Conservation (phyloP, 2,113 vertebrate genomes). For the Strix uralensis region DNA sequence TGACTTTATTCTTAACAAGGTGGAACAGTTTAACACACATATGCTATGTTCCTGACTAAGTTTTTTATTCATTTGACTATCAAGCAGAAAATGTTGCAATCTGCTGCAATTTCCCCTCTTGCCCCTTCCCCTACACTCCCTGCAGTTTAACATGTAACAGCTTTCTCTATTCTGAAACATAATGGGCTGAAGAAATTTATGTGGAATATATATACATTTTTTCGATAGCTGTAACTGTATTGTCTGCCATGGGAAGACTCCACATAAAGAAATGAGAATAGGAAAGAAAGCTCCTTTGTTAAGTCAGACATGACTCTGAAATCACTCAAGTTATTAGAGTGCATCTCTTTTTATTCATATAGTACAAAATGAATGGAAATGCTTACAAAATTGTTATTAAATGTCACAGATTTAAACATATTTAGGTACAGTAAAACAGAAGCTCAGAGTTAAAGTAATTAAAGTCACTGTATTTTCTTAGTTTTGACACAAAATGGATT, state of each 20-base stretch:
- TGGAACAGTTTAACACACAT: not conserved
- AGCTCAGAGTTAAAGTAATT: not conserved
- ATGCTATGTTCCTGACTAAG: not conserved
- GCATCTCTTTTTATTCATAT: not conserved
- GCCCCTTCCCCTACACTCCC: rapidly evolving
- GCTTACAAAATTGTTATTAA: not conserved
- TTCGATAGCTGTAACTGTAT: not conserved
- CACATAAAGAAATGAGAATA: not conserved
- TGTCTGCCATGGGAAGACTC: not conserved
- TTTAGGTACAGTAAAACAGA: not conserved
- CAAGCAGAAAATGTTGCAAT: not conserved
- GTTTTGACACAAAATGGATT: not conserved
- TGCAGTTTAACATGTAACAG: not conserved
- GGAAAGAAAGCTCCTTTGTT: not conserved
- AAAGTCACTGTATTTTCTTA: not conserved
- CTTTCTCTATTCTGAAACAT: not conserved
- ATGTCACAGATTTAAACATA: not conserved
- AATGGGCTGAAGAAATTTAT: not conserved
- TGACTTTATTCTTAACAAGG: not conserved
- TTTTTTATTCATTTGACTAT: not conserved
- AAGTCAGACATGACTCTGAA: not conserved
- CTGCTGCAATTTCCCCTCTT: not conserved
- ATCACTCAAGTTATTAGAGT: not conserved
- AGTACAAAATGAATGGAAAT: not conserved
- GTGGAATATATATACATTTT: not conserved